Percentiles rank a stretch among this genome's conserved stretches.
These are phyloP conservation scores for Acrossocheilus fasciatus DNA, from an alignment of 2,797 vertebrate species.

Conservation along the genomic window DNA sequence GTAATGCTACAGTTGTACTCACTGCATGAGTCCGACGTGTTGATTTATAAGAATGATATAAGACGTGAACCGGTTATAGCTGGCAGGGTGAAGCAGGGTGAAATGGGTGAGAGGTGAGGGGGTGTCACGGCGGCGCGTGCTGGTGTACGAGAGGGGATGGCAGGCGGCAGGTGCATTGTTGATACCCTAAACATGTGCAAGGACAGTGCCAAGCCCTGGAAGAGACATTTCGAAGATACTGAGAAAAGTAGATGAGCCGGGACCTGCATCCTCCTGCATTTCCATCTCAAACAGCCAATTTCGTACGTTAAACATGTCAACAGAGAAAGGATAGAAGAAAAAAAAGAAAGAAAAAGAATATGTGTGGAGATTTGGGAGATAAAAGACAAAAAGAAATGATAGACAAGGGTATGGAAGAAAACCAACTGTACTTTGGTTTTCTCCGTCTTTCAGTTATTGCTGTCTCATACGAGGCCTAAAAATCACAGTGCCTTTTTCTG, in stretches of 20 bases:
- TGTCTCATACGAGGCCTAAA: neutral
- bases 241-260: constrained; percentile 54
- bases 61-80: constrained; percentile 29
- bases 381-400: constrained; percentile 40
- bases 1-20: constrained; percentile 7
- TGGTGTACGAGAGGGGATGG: constrained; percentile 51
- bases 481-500: neutral
- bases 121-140: constrained; percentile 59
- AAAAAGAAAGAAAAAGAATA: constrained; percentile 33
- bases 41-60: constrained; percentile 3
- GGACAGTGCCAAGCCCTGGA: constrained; percentile 62
- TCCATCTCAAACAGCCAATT: constrained; percentile 52
- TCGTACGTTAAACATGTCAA: constrained; percentile 53
- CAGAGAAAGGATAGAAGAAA: constrained; percentile 12
- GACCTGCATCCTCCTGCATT: constrained; percentile 52
- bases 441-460: constrained; percentile 34
- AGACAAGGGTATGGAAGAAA: constrained; percentile 27
- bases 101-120: constrained; percentile 40
- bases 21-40: neutral
- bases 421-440: constrained; percentile 8
- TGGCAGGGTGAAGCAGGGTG: constrained; percentile 5
- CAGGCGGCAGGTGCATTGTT: constrained; percentile 68
- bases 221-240: constrained; percentile 57
- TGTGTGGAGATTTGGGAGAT: constrained; percentile 30
- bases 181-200: constrained; percentile 69